Evolutionary conservation across 2,797 vertebrate genomes (phyloP).

Genomic region (Clarias fuscus): DNA sequence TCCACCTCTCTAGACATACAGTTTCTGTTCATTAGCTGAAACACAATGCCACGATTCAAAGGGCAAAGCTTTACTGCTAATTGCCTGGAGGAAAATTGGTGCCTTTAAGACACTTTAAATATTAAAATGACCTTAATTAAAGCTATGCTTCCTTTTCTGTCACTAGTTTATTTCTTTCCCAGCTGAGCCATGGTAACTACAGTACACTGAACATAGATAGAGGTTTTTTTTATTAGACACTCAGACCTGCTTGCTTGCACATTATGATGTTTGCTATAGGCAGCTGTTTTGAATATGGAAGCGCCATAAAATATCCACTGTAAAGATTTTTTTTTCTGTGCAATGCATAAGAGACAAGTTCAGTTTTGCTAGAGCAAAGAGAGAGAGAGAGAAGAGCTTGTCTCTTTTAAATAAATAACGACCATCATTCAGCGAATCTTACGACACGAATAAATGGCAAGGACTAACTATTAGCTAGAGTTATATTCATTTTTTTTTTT

Average conservation of each 20-base stretch:
- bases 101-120: constrained; percentile 45
- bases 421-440: background rate
- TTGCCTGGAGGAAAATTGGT: constrained; percentile 41
- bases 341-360: background rate
- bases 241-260: background rate
- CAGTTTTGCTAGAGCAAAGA: background rate
- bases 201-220: constrained; percentile 6
- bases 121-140: constrained; percentile 56
- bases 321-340: background rate
- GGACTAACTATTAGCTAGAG: background rate
- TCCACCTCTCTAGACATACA: constrained; percentile 21
- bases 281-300: background rate
- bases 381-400: background rate
- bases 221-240: constrained; percentile 28
- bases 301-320: background rate
- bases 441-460: too few species aligned
- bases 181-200: background rate
- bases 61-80: constrained; percentile 55
- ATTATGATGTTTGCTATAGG: background rate
- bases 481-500: background rate
- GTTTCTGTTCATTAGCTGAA: constrained; percentile 55
- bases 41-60: constrained; percentile 49
- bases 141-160: constrained; percentile 5
- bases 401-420: background rate
- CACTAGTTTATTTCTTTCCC: constrained; percentile 7